A percentile compares a stretch with the other conserved stretches of the same genome.
phyloP scores from a whole-genome alignment of 2,113 vertebrate species.

The Agelaius phoeniceus region DNA sequence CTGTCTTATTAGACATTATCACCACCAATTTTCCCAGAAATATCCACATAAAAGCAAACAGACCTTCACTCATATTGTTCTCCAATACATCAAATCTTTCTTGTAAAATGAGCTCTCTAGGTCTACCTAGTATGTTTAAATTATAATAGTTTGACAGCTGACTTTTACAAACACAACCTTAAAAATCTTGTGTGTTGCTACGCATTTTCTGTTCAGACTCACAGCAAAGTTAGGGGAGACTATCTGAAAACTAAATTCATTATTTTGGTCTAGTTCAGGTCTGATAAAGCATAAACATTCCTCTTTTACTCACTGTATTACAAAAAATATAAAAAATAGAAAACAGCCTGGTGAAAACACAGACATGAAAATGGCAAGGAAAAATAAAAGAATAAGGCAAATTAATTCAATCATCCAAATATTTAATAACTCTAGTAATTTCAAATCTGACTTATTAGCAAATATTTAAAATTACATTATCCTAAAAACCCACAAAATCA shows the following conservation, averaged over 20 bases:
- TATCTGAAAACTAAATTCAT: not conserved
- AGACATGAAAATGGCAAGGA: not conserved
- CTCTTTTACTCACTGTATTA: not conserved
- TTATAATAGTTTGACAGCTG: constrained; percentile 23
- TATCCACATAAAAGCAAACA: not conserved
- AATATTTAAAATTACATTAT: not conserved
- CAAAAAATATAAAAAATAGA: not conserved
- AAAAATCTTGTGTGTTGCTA: constrained; percentile 4
- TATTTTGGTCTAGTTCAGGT: not conserved
- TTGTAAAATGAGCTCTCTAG: constrained; percentile 29
- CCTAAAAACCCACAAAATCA: not conserved
- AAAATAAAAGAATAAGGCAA: not conserved
- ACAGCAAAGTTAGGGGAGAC: constrained; percentile 6
- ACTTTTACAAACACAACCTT: constrained; percentile 23
- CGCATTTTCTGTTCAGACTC: constrained; percentile 28
- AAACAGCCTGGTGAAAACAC: not conserved
- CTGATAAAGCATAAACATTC: not conserved
- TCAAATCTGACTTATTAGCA: not conserved
- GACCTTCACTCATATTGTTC: not conserved
- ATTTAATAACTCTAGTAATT: not conserved
- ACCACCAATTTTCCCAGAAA: constrained; percentile 18
- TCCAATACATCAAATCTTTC: constrained; percentile 26
- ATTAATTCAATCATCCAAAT: not conserved
- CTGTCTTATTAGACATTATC: not conserved
- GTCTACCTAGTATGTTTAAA: constrained; percentile 26